These are phyloP conservation scores for Heliangelus exortis DNA, from an alignment of 2,797 vertebrate species.

Conservation along the genomic window DNA sequence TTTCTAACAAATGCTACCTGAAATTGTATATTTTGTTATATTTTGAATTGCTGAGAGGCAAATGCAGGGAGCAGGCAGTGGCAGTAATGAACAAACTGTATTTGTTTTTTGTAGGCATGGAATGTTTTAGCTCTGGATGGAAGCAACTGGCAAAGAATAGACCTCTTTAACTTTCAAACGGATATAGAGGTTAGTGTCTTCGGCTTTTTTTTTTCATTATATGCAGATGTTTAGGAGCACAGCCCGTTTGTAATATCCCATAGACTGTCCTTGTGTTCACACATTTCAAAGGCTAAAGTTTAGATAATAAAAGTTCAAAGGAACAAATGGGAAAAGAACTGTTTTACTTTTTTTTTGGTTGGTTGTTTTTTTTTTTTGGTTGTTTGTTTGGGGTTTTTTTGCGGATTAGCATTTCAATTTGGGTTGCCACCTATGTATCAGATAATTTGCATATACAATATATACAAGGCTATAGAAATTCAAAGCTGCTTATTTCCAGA, in stretches of 20 bases:
- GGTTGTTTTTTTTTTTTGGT: too few relatives aligned
- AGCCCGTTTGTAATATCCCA: neutral
- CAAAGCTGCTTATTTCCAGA: neutral
- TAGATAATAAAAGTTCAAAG: neutral
- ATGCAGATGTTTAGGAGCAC: neutral
- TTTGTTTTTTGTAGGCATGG: conserved; percentile 85
- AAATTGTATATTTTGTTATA: neutral
- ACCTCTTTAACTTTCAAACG: conserved; percentile 97
- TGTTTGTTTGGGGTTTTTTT: neutral
- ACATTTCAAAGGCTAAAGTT: neutral
- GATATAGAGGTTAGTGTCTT: conserved; percentile 91
- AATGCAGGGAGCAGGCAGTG: neutral
- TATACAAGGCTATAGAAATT: neutral
- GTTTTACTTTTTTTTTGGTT: neutral
- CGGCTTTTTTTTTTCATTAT: neutral
- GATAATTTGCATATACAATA: neutral
- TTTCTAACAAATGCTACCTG: neutral
- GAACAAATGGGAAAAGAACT: neutral
- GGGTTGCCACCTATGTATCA: neutral
- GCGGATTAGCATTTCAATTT: neutral
- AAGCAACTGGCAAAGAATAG: conserved; percentile 98
- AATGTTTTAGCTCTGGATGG: conserved; percentile 95
- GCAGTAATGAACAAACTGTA: neutral
- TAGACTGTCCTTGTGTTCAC: neutral
- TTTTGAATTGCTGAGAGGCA: neutral